Percentiles rank a stretch among this genome's conserved stretches.
Evolutionary conservation across 2,113 vertebrate species (phyloP).

Genomic region (Corythaeola cristata): DNA sequence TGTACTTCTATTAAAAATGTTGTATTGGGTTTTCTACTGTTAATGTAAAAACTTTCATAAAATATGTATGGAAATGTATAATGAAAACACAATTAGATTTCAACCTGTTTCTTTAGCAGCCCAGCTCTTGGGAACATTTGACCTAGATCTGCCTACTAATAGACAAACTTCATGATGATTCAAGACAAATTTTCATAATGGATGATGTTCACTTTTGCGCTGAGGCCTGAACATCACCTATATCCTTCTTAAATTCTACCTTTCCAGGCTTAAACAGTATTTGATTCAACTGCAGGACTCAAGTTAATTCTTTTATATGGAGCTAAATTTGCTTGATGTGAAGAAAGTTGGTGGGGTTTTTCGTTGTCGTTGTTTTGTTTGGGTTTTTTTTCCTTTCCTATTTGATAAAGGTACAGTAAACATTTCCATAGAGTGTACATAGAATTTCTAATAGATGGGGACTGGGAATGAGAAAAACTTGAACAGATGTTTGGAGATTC

Average conservation of each 20-base stretch:
- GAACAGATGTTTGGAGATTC: conserved; percentile 22
- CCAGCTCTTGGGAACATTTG: conserved; percentile 22
- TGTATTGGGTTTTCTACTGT: neutral
- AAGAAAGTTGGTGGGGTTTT: neutral
- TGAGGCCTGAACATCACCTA: neutral
- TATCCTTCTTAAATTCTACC: neutral
- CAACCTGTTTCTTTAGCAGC: conserved; percentile 37
- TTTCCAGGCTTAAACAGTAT: neutral
- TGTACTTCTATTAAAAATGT: neutral
- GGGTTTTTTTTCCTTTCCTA: neutral
- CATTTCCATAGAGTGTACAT: neutral
- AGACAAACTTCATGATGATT: conserved; percentile 3
- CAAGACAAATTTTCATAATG: conserved; percentile 23
- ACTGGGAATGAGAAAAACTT: neutral
- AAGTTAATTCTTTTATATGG: neutral
- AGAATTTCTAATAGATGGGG: neutral
- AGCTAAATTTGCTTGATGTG: neutral
- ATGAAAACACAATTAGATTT: neutral
- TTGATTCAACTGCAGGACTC: neutral
- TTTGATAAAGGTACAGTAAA: neutral
- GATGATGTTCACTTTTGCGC: neutral
- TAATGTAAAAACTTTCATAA: neutral
- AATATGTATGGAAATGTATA: conserved; percentile 16
- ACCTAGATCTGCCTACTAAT: conserved; percentile 38
- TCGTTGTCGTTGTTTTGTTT: neutral